A percentile compares a stretch with the other conserved stretches of the same genome.
These are phyloP conservation scores for Lepus europaeus DNA, from an alignment of 2,113 vertebrate genomes.

Conservation along the genomic window DNA sequence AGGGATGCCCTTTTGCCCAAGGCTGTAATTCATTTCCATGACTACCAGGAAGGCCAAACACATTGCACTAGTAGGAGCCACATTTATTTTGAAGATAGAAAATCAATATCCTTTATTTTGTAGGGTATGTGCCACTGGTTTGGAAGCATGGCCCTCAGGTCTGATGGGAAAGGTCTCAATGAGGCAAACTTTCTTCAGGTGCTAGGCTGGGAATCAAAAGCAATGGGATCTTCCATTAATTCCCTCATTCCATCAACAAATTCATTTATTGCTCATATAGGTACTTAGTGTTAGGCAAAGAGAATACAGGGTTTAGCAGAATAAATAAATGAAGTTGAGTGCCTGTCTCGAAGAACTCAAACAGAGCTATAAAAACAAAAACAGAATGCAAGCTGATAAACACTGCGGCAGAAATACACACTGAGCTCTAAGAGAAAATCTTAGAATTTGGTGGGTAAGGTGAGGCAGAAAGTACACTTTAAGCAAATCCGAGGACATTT, in stretches of 20 bases:
- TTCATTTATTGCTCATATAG: neutral
- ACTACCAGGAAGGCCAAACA: constrained; percentile 70
- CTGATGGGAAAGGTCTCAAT: neutral
- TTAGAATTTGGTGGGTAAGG: neutral
- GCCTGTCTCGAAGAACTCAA: neutral
- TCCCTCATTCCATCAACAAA: constrained; percentile 13
- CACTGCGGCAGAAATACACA: neutral
- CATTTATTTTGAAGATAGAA: constrained; percentile 61
- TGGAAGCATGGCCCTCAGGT: constrained; percentile 11
- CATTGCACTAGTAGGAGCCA: constrained; percentile 18
- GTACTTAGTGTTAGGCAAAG: neutral
- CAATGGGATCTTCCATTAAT: neutral
- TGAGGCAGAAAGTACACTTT: neutral
- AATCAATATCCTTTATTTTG: constrained; percentile 56
- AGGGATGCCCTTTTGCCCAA: constrained; percentile 70
- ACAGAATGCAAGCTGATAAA: neutral
- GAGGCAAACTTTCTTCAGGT: neutral
- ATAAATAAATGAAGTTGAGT: neutral
- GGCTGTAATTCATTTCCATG: constrained; percentile 74
- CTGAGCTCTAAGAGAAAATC: neutral
- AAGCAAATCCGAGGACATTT: neutral
- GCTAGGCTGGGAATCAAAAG: neutral
- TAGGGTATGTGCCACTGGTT: neutral
- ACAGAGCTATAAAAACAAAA: neutral
- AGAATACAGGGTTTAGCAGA: neutral